Evolutionary conservation across 2,888 invertebrate genomes (phyloP).

Genomic region (Drosophila lacicola): DNA sequence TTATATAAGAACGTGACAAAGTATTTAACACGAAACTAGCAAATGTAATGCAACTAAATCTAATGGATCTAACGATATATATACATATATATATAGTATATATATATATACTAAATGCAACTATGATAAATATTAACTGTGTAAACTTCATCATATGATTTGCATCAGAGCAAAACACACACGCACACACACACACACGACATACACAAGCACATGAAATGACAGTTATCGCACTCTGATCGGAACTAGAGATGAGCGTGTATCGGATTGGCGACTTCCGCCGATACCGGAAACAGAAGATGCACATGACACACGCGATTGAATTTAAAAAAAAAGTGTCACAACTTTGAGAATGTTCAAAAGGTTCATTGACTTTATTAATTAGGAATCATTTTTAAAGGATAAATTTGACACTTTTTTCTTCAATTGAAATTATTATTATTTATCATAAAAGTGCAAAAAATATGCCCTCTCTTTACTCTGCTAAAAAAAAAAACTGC

Average conservation of each 20-base stretch:
- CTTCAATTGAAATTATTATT: too few species aligned
- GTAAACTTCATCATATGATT: slow-evolving; percentile 30
- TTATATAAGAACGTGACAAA: slow-evolving; percentile 38
- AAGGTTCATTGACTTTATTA: too few species aligned
- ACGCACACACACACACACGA: background rate
- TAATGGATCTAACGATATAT: slow-evolving; percentile 18
- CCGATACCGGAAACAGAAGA: too few species aligned
- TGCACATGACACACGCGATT: too few species aligned
- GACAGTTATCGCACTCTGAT: background rate
- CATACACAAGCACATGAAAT: background rate
- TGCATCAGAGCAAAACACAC: slow-evolving; percentile 21
- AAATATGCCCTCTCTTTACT: too few species aligned
- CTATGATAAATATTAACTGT: slow-evolving; percentile 25
- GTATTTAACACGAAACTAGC: slow-evolving; percentile 45
- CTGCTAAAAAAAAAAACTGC: too few species aligned
- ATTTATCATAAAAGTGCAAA: too few species aligned
- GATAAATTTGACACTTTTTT: too few species aligned
- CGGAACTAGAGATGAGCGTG: background rate
- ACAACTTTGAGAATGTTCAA: too few species aligned
- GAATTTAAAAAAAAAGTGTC: too few species aligned
- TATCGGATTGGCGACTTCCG: background rate
- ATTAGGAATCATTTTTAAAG: too few species aligned
- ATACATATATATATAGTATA: background rate
- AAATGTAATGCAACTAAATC: slow-evolving; percentile 38
- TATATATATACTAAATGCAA: slow-evolving; percentile 15